Base-by-base conservation (phyloP, 2,113 vertebrate genomes). In the Alexandromys fortis region DNA sequence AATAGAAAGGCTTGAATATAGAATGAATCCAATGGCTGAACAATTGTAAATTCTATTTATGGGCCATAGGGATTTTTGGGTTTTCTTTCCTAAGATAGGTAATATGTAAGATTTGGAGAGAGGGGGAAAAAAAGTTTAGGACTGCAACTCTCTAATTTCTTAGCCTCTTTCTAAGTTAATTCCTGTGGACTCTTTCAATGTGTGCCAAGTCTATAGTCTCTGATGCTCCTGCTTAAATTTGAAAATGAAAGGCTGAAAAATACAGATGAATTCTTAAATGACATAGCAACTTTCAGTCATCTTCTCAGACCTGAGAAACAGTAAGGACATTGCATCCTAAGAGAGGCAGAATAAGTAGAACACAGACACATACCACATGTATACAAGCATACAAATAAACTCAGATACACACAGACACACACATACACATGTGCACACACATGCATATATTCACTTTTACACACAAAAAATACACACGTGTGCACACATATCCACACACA, bases 1-100 rank as follows among this genome's bases (percentile, higher is more conserved):
- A 89, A 97, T 81, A 87, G 67, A 96, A 89, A 94, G 82, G 45
- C 72, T 88, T 94, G 75, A 35, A 42, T 92, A 49, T 17, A 91
- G 89, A 96, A 86, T 91, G 52, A 96, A 81, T 89, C 52, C 63
- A 72, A 82, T 93, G 70, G 73, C 75, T 81, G 19, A 95, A 91
- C 87, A 96, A 92, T 52, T 90, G 82, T 85, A 78, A 91, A 52
- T 95, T 92, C 96, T 97, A 92, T 97, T 97, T 96, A 96, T 90
- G 75, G 65, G 95, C 61, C 11, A 7, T 33, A 94, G 83, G 72
- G n/a, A 35, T 88, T 94, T 95, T 52, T n/a, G 81, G 38, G 58
- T 75, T 85, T 75, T 72, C 6, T 72, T 72, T 68, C 58, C 14
- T 1, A 86, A 97, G 73, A 82, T 38, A 90, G 38, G 81, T 86